Base-by-base conservation (phyloP, 2,797 vertebrate genomes). In the Chelon labrosus region DNA sequence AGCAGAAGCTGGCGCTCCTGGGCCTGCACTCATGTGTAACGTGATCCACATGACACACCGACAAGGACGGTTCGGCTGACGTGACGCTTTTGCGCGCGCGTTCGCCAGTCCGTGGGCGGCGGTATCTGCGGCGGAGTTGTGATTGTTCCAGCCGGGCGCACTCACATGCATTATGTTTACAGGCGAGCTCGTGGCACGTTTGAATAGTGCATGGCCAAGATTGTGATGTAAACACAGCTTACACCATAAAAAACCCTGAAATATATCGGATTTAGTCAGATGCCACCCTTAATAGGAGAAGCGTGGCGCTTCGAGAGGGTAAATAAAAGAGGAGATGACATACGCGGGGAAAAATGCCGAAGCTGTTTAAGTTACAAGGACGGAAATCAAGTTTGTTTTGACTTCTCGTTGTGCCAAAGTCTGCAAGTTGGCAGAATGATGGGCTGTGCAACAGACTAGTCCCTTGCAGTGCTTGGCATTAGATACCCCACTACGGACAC, bases 131-230 rank as follows among this genome's bases (percentile, higher is more conserved):
- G 50, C 53, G 38, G 70, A 49, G 38, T 41, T 75, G 55, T 10
- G 46, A 68, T 69, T 14, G 4, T 80, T 83, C 70, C 61, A 16
- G 70, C 56, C 10, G 51, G 70, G 54, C 10, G 58, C 75, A 27
- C 77, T 88, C 84, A 85, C 88, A 56, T 89, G 87, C 60, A 73
- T 53, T 53, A 70, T 81, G 86, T 88, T 90, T 85, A 77, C 71
- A 73, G 68, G 85, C 76, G 46, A 39, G 10, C 82, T 79, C 49
- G 75, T 84, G 31, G 31, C 31, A 31, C 7, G 31, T 31, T 31
- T 31, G 31, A 5, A 31, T 31, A 31, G 31, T 31, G 31, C 31
- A 31, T 31, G 31, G 31, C 31, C 7, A 31, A 31, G 4, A 31
- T 7, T 5, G 31, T 31, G 4, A 31, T 31, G 31, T 31, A 31